Conservation (phyloP, 2,113 vertebrate genomes). For the Hippopotamus amphibius region DNA sequence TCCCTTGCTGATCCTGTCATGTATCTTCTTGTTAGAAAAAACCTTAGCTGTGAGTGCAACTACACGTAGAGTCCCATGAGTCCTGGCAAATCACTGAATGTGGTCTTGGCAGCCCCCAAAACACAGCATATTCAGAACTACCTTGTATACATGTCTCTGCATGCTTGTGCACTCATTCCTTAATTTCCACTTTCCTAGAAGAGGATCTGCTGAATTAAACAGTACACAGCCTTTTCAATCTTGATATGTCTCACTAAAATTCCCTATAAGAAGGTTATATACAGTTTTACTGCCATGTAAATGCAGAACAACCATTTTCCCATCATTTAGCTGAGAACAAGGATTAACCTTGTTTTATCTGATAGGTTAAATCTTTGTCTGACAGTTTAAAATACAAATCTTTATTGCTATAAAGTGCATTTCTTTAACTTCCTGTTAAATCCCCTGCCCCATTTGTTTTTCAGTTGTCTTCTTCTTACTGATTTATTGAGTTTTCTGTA, state of each 20-base stretch:
- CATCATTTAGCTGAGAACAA: not conserved
- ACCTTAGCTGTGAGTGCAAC: not conserved
- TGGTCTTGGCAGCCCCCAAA: not conserved
- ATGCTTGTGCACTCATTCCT: not conserved
- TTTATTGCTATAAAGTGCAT: not conserved
- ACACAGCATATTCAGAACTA: not conserved
- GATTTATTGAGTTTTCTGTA: not conserved
- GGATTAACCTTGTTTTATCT: not conserved
- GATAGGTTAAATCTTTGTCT: not conserved
- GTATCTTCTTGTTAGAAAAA: not conserved
- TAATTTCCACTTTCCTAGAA: not conserved
- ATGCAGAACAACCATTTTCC: not conserved
- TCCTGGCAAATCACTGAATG: not conserved
- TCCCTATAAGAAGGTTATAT: not conserved
- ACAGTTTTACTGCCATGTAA: not conserved
- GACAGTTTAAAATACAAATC: not conserved
- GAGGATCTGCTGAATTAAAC: not conserved
- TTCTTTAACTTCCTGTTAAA: constrained; percentile 51
- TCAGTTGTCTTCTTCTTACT: not conserved
- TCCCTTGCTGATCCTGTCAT: not conserved
- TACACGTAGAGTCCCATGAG: not conserved
- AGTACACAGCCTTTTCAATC: not conserved
- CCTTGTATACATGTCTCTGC: not conserved
- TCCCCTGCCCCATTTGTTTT: not conserved
- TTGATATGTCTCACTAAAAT: not conserved